Percentiles rank a stretch among this genome's conserved stretches.
Conservation (phyloP, 2,113 vertebrate species). For the Pantherophis guttatus region DNA sequence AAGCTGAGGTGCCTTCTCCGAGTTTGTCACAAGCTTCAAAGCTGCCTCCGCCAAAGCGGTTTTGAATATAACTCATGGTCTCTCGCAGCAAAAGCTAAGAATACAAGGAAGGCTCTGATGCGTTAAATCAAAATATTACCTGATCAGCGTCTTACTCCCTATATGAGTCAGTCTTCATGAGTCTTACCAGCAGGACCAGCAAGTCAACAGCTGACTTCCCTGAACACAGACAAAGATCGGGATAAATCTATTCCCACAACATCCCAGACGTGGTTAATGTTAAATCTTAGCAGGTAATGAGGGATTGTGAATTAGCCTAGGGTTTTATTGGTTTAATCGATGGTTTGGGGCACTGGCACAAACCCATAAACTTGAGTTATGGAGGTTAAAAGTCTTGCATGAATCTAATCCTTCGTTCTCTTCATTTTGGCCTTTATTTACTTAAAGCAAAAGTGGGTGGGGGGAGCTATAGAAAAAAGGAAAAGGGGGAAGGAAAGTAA, state of each 20-base stretch:
- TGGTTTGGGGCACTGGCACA: neutral
- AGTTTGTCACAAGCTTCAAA: neutral
- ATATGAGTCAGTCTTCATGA: neutral
- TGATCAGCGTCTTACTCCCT: neutral
- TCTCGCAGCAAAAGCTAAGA: neutral
- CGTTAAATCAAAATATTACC: neutral
- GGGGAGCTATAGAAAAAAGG: neutral
- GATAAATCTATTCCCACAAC: neutral
- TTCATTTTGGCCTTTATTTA: neutral
- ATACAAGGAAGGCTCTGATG: neutral
- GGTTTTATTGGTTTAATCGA: neutral
- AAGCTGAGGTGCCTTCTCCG: neutral
- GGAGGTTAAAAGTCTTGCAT: neutral
- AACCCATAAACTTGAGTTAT: neutral
- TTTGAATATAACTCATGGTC: neutral
- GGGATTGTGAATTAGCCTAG: neutral
- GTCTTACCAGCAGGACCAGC: neutral
- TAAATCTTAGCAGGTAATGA: neutral
- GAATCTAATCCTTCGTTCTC: neutral
- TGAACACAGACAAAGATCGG: neutral
- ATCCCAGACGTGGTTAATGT: neutral
- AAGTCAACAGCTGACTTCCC: neutral
- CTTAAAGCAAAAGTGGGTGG: neutral
- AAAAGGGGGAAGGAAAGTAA: neutral
- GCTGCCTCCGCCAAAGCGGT: neutral